These are phyloP conservation scores for Platycnemis pennipes DNA, from an alignment of 2,888 invertebrate species.

Conservation along the genomic window DNA sequence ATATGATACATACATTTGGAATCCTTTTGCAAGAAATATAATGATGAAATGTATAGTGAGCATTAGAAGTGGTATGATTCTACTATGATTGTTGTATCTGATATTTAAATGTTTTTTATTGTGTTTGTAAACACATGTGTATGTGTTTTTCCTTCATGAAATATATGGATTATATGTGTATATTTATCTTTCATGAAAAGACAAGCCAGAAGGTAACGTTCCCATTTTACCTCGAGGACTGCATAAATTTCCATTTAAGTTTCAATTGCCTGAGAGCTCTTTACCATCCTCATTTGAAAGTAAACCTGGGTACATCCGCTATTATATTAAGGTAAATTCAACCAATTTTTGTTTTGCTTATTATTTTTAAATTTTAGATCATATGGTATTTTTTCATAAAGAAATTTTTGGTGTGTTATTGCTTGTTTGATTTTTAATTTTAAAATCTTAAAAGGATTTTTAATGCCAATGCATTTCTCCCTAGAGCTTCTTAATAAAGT, in stretches of 20 bases:
- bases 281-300: conserved; percentile 90
- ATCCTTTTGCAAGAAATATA: no score
- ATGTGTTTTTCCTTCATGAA: no score
- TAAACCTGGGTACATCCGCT: conserved; percentile 86
- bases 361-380: background rate
- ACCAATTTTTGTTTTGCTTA: background rate
- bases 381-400: background rate
- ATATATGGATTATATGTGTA: no score
- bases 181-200: conserved; percentile 76
- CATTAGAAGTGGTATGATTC: no score
- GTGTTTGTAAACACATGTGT: no score
- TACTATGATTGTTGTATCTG: no score
- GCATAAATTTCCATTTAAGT: conserved; percentile 86
- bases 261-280: conserved; percentile 86
- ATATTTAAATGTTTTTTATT: no score
- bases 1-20: no score
- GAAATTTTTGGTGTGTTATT: background rate
- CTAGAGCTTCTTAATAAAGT: background rate
- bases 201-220: conserved; percentile 82
- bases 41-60: no score
- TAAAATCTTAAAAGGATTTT: no score
- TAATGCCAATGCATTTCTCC: background rate
- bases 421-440: background rate
- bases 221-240: conserved; percentile 86
- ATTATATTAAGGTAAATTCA: conserved; percentile 84